phyloP scores from a whole-genome alignment of 2,113 vertebrate genomes.

The Nothobranchius furzeri region DNA sequence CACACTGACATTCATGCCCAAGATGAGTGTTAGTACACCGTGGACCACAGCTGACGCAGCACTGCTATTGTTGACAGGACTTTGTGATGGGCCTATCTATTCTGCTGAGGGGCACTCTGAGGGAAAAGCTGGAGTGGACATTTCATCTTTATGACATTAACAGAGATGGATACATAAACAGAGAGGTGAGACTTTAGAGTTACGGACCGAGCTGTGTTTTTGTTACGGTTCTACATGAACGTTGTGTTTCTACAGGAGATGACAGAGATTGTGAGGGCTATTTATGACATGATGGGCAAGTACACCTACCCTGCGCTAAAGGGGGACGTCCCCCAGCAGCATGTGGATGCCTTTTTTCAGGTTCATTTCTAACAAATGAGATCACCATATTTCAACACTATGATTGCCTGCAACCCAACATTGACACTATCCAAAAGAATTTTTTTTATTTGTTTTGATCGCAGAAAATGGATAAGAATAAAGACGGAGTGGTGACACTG shows the following conservation, averaged over 20 bases:
- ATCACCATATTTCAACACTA: not conserved
- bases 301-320: slow-evolving; percentile 95
- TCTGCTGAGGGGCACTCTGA: slow-evolving; percentile 89
- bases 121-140: slow-evolving; percentile 95
- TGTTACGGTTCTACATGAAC: not conserved
- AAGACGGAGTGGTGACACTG: slow-evolving; percentile 96
- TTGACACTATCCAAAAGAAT: not conserved
- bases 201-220: too few species aligned
- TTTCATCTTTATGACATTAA: slow-evolving; percentile 98
- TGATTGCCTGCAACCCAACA: not conserved
- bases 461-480: slow-evolving; percentile 99
- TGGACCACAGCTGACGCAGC: not conserved
- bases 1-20: too few species aligned
- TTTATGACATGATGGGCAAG: slow-evolving; percentile 99
- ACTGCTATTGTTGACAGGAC: slow-evolving; percentile 79
- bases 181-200: slow-evolving; percentile 81
- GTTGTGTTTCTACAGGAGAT: slow-evolving; percentile 84
- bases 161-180: slow-evolving; percentile 94
- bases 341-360: slow-evolving; percentile 96
- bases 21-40: too few species aligned
- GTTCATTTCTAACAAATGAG: slow-evolving; percentile 61
- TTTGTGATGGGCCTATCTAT: slow-evolving; percentile 94
- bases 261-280: slow-evolving; percentile 96
- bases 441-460: slow-evolving; percentile 13
- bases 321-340: slow-evolving; percentile 92